A percentile compares a stretch with the other conserved stretches of the same genome.
These are phyloP conservation scores for Herminia tarsipennalis DNA, from an alignment of 2,888 invertebrate species.

Conservation along the genomic window DNA sequence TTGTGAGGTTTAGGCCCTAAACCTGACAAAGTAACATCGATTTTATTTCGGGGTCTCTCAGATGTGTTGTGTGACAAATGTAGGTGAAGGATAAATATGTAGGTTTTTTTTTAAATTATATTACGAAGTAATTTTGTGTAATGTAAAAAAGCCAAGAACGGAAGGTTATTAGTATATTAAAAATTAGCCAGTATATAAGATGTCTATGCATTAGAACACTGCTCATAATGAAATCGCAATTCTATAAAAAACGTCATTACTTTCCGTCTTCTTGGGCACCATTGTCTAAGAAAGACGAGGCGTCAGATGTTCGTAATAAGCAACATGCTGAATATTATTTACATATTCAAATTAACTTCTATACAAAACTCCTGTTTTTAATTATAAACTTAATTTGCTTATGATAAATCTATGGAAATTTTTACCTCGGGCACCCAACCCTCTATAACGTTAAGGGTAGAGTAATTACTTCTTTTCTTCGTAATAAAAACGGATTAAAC, in stretches of 20 bases:
- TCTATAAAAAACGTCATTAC: not conserved
- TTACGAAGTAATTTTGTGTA: no score
- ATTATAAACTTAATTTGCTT: conserved; percentile 86
- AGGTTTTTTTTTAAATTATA: no score
- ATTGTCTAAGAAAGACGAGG: conserved; percentile 35
- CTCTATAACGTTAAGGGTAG: conserved; percentile 82
- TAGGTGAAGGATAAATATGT: no score
- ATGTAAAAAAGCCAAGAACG: no score
- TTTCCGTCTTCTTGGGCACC: conserved; percentile 10
- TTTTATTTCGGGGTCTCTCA: no score
- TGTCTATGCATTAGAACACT: no score
- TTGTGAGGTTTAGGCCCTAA: no score
- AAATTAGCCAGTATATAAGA: no score
- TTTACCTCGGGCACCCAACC: conserved; percentile 81
- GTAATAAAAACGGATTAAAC: conserved; percentile 86
- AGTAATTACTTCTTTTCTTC: conserved; percentile 86
- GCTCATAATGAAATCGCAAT: no score
- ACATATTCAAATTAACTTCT: conserved; percentile 84
- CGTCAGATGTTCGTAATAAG: conserved; percentile 52
- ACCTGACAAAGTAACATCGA: no score
- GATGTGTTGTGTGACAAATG: no score
- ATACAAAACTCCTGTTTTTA: conserved; percentile 85
- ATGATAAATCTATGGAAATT: conserved; percentile 86
- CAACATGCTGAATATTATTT: conserved; percentile 74
- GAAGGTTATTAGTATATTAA: no score